Base-by-base conservation (phyloP, 2,888 invertebrate genomes). In the Serripes groenlandicus region DNA sequence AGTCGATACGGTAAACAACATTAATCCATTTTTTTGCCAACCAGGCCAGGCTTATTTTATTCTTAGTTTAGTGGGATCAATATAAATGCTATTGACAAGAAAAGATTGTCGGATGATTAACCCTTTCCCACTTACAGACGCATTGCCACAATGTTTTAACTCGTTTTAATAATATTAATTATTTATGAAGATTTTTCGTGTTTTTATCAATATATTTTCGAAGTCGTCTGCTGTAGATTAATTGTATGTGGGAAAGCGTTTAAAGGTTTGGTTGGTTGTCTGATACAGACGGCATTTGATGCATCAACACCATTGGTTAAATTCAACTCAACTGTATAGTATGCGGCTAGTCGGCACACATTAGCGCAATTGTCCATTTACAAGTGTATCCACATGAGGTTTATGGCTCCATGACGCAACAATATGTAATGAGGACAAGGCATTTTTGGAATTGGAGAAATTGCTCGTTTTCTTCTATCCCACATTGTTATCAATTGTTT, bases 1-100 rank as follows among this genome's bases (percentile, higher is more conserved):
- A 64, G 64, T 64, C 64, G 64, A 64, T 64, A 64, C 35, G n/a
- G 64, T 64, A 32, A 64, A 64, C 64, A 64, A 34, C n/a, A 2
- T 3, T 64, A 64, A 64, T 64, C 64, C 21, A 62, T 62, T 32
- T 32, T 5, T 11, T 9, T 5, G 15, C 15, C 34, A 23, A 15
- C 3, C 32, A 9, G 32, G 18, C 62, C n/a, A n/a, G n/a, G n/a
- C n/a, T n/a, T n/a, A n/a, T n/a, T n/a, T n/a, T n/a, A n/a, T n/a
- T n/a, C n/a, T n/a, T n/a, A n/a, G n/a, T n/a, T n/a, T n/a, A n/a
- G n/a, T n/a, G n/a, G n/a, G n/a, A n/a, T n/a, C n/a, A n/a, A n/a
- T n/a, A n/a, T n/a, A n/a, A n/a, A n/a, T n/a, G n/a, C n/a, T n/a
- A n/a, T n/a, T n/a, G n/a, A n/a, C n/a, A n/a, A n/a, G n/a, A n/a